These are phyloP conservation scores for Irena cyanogastra DNA, from an alignment of 2,113 vertebrate species.

Conservation along the genomic window DNA sequence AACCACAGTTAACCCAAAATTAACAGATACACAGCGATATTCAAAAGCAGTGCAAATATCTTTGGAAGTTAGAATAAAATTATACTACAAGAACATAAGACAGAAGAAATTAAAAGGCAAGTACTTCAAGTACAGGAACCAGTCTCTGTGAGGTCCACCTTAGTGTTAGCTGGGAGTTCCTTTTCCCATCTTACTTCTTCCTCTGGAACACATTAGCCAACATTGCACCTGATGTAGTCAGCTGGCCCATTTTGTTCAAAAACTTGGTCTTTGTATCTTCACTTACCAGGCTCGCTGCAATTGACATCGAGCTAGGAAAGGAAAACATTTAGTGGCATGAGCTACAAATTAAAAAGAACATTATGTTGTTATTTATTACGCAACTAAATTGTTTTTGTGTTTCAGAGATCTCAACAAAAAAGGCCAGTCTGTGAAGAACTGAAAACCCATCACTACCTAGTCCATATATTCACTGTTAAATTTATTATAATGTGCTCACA, in stretches of 20 bases:
- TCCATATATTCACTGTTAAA: not conserved
- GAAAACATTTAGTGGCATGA: not conserved
- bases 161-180: slow-evolving; percentile 69
- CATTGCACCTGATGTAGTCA: slow-evolving; percentile 98
- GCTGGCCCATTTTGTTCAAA: slow-evolving; percentile 98
- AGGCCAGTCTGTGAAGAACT: not conserved
- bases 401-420: not conserved
- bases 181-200: slow-evolving; percentile 81
- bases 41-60: slow-evolving; percentile 96
- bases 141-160: slow-evolving; percentile 73
- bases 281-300: slow-evolving; percentile 94
- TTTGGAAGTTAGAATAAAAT: slow-evolving; percentile 94
- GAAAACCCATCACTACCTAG: not conserved
- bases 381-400: not conserved
- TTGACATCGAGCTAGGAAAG: slow-evolving; percentile 87
- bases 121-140: slow-evolving; percentile 93
- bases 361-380: not conserved
- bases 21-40: slow-evolving; percentile 77
- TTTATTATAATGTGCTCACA: not conserved
- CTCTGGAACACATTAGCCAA: slow-evolving; percentile 98
- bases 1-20: slow-evolving; percentile 81
- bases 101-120: slow-evolving; percentile 85
- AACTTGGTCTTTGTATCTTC: slow-evolving; percentile 99
- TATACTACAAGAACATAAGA: slow-evolving; percentile 80
- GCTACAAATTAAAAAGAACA: not conserved